Base-by-base conservation (phyloP, 2,888 invertebrate genomes). In the Mythimna lalbum region DNA sequence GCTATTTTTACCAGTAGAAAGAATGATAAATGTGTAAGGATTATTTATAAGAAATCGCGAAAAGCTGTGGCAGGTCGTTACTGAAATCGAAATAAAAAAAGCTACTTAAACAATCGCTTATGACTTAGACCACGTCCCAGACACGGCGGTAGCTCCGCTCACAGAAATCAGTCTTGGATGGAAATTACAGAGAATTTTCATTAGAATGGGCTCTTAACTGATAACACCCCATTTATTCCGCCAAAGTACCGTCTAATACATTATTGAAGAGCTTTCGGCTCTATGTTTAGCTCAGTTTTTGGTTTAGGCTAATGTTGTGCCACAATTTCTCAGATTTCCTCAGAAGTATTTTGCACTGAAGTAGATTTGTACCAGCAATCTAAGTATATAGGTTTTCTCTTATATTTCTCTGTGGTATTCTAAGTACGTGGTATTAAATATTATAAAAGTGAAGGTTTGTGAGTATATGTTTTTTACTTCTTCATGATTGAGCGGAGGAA, bases 121-220 rank as follows among this genome's bases (percentile, higher is more conserved):
- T 78, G 9, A 68, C 79, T 88, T 86, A 53, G 0, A 21, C 84
- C 83, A 55, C 21, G 0, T 6, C 5, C 27, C 55, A 64, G 55
- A 59, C 53, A 63, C 74, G 82, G 71, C 79, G 80, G 76, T 84
- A 85, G 68, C 80, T 82, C 68, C 80, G 85, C 82, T 84, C 68
- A 61, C 80, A 84, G 84, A 86, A 88, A 87, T 88, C 88, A 82
- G 86, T 88, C 87, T 86, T 76, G 76, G 81, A 85, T 86, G 77
- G 81, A 81, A 86, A 88, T 87, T 86, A 86, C 87, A 81, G 75
- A 85, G 86, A 86, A 82, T 85, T 88, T 88, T 88, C 87, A 88
- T 89, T 89, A 87, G 81, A 85, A 81, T 79, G 68, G 76, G 73
- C 85, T 78, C 79, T 78, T 81, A 85, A 88, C 81, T 80, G 87